Evolutionary conservation across 2,113 vertebrate species (phyloP), one percentile per base, ranked within the genome.

Genomic region (Xenus cinereus): DNA sequence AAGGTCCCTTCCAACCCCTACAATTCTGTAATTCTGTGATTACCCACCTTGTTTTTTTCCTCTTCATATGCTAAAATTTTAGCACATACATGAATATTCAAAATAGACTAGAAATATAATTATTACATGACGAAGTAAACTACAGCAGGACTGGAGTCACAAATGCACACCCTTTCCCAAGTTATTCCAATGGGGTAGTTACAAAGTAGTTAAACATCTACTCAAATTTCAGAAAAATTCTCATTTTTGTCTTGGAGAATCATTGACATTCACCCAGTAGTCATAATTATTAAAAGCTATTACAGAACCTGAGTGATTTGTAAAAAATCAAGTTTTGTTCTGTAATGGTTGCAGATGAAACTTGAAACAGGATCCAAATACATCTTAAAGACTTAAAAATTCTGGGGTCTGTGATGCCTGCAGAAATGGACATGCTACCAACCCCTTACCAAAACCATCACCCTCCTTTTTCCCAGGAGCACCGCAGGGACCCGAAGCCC

Each of bases 401-500:
- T 14, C 12, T 9, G 5, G 8, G 8, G 8, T 0, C 2, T 66
- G 8, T 21, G 27, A 27, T 79, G 51, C 63, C 43, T 59, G 27
- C n/a, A 51, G 8, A 21, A 73, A 53, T 0, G 2, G 69, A 51
- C 2, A 2, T 1, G 4, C 26, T 86, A 24, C 39, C 41, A 37
- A 45, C 2, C 7, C 28, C 23, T 69, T 4, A 7, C 59, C 28
- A 57, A 59, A 48, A 17, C 3, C 30, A 17, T 33, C 15, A 11
- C 28, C 3, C 32, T 30, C 27, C 26, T 22, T 46, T 86, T 48
- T 37, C 19, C 24, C 77, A 35, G 73, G 16, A 87, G 59, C 39
- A 66, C 33, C 1, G 0, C n/a, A 6, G 56, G 33, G 30, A 4
- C 69, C 1, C 3, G 13, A 22, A 27, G 6, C 17, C 56, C 30